phyloP scores from a whole-genome alignment of 2,797 vertebrate species.

The Ctenosaura bakeri region DNA sequence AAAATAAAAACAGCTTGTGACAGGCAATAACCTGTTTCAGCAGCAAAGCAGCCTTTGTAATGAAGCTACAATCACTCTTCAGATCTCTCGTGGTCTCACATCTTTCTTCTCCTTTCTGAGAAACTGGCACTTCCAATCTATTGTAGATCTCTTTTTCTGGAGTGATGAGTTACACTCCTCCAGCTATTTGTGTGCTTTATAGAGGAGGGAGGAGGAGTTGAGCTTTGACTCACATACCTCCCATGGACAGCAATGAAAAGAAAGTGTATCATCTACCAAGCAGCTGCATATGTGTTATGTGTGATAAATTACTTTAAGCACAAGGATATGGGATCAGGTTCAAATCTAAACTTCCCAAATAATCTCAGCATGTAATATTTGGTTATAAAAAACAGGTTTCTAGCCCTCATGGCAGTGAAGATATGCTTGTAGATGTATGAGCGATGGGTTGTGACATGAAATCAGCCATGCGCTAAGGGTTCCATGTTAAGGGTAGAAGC shows the following conservation, averaged over 20 bases:
- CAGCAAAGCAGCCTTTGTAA: constrained; percentile 49
- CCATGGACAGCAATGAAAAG: constrained; percentile 5
- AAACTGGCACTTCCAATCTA: constrained; percentile 66
- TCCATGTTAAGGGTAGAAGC: background rate
- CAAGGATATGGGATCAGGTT: background rate
- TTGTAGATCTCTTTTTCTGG: constrained; percentile 57
- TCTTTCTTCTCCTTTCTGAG: constrained; percentile 54
- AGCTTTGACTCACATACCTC: constrained; percentile 1
- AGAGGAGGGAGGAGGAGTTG: constrained; percentile 57
- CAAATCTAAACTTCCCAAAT: background rate
- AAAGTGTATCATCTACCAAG: background rate
- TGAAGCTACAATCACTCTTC: constrained; percentile 72
- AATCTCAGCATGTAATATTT: background rate
- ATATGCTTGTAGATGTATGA: no score
- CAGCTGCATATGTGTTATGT: background rate
- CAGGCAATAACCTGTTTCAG: constrained; percentile 68
- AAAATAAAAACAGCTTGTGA: constrained; percentile 69
- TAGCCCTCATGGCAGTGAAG: background rate
- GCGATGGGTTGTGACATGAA: background rate
- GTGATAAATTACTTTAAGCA: background rate
- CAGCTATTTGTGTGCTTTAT: constrained; percentile 59
- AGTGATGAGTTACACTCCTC: constrained; percentile 64
- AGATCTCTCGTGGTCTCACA: constrained; percentile 50
- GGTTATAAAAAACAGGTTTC: background rate
- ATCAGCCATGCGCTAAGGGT: background rate